A percentile compares a stretch with the other conserved stretches of the same genome.
These are phyloP conservation scores for Perizoma affinitatum DNA, from an alignment of 2,888 invertebrate species.

Conservation along the genomic window DNA sequence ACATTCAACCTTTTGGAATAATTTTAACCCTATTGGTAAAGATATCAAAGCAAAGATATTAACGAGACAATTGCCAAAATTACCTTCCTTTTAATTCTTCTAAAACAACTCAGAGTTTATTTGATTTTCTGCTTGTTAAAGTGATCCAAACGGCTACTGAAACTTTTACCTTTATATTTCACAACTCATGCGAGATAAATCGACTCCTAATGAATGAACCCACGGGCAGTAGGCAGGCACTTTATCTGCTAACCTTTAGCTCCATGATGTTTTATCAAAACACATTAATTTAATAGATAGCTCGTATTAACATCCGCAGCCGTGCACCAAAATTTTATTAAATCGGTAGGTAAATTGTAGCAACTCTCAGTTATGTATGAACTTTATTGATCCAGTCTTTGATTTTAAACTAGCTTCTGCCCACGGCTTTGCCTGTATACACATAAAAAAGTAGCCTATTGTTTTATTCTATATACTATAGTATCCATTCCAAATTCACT, in stretches of 20 bases:
- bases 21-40: too few relatives aligned
- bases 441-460: too few relatives aligned
- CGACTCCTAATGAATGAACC: conserved; percentile 51
- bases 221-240: conserved; percentile 47
- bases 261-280: conserved; percentile 54
- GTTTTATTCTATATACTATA: too few relatives aligned
- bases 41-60: too few relatives aligned
- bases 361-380: not conserved
- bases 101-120: too few relatives aligned
- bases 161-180: not conserved
- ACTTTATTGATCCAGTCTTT: not conserved
- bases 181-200: conserved; percentile 29
- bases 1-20: too few relatives aligned
- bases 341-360: conserved; percentile 40
- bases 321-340: conserved; percentile 42
- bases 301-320: conserved; percentile 44
- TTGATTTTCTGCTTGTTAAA: too few relatives aligned
- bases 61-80: too few relatives aligned
- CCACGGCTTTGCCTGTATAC: too few relatives aligned
- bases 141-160: too few relatives aligned
- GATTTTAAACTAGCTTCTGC: not conserved
- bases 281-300: conserved; percentile 64
- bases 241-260: conserved; percentile 61
- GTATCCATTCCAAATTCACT: too few relatives aligned
- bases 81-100: too few relatives aligned